Percentiles rank a stretch among this genome's conserved stretches.
phyloP scores from a whole-genome alignment of 2,888 invertebrate genomes.

The Chromoteleia sp. region DNA sequence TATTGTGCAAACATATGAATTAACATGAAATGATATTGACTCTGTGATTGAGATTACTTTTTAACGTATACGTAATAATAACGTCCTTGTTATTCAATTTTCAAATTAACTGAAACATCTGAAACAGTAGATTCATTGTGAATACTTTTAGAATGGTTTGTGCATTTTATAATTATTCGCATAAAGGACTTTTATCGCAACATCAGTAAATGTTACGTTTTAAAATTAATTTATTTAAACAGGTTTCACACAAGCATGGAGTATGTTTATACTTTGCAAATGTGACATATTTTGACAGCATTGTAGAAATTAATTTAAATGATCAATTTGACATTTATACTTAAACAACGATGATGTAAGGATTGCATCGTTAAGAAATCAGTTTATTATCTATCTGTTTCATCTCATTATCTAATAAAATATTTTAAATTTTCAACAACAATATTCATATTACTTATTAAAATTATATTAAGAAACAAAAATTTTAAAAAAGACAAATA shows the following conservation, averaged over 20 bases:
- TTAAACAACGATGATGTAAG: conserved; percentile 23
- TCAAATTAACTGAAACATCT: neutral
- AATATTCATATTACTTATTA: too few relatives aligned
- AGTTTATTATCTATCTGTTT: conserved; percentile 7
- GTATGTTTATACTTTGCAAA: neutral
- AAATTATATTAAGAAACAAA: too few relatives aligned
- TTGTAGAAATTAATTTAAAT: conserved; percentile 11
- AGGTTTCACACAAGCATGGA: too few relatives aligned
- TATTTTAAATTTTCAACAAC: neutral
- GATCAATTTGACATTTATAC: conserved; percentile 12
- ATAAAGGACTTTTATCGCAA: neutral
- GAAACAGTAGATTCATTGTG: neutral
- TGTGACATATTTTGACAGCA: neutral
- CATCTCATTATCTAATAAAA: conserved; percentile 16
- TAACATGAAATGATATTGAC: conserved; percentile 4
- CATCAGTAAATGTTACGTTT: too few relatives aligned
- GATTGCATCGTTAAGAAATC: conserved; percentile 6
- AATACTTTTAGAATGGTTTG: neutral
- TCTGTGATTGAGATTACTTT: conserved; percentile 4
- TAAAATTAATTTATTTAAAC: too few relatives aligned
- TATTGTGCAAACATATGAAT: conserved; percentile 1
- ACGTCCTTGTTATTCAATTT: neutral
- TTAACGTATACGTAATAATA: neutral
- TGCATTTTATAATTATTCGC: neutral
- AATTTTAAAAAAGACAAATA: too few relatives aligned